phyloP scores from a whole-genome alignment of 2,797 vertebrate genomes.

The Triplophysa yarkandensis region DNA sequence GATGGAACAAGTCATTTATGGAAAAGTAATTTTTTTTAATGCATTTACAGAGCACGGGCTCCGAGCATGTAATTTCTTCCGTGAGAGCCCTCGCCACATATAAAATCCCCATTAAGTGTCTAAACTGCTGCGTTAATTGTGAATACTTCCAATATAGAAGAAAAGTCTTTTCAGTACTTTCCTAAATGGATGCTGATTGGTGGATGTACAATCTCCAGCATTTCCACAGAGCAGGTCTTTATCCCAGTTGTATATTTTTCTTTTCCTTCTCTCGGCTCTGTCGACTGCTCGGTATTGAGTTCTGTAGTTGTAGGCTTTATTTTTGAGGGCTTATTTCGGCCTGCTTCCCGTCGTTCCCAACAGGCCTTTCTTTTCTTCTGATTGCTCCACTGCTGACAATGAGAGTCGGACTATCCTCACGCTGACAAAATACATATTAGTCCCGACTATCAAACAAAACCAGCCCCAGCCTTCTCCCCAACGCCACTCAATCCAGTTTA shows the following conservation, averaged over 20 bases:
- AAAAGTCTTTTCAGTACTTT: not conserved
- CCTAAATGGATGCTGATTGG: slow-evolving; percentile 3
- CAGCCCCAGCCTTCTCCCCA: slow-evolving; percentile 4
- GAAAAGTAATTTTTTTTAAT: slow-evolving; percentile 36
- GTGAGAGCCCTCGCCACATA: not conserved
- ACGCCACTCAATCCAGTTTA: slow-evolving; percentile 25
- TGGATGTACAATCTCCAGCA: not conserved
- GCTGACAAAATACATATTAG: slow-evolving; percentile 43
- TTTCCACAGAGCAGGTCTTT: slow-evolving; percentile 3
- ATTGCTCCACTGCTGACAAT: slow-evolving; percentile 27
- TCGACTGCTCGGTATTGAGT: slow-evolving; percentile 11
- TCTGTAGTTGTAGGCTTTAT: slow-evolving; percentile 15
- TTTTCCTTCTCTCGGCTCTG: not conserved
- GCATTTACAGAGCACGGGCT: slow-evolving; percentile 34
- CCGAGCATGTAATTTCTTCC: slow-evolving; percentile 27
- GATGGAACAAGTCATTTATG: slow-evolving; percentile 41
- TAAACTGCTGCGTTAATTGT: slow-evolving; percentile 9
- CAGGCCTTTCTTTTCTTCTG: slow-evolving; percentile 5
- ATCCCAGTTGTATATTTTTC: slow-evolving; percentile 28
- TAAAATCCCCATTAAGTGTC: slow-evolving; percentile 16
- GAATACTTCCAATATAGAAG: not conserved
- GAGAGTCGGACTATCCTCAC: slow-evolving; percentile 24
- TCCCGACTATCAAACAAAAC: slow-evolving; percentile 34
- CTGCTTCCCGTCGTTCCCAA: slow-evolving; percentile 21
- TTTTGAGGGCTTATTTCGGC: slow-evolving; percentile 34